Conservation (phyloP, 2,888 invertebrate species). For the Diogma glabrata region DNA sequence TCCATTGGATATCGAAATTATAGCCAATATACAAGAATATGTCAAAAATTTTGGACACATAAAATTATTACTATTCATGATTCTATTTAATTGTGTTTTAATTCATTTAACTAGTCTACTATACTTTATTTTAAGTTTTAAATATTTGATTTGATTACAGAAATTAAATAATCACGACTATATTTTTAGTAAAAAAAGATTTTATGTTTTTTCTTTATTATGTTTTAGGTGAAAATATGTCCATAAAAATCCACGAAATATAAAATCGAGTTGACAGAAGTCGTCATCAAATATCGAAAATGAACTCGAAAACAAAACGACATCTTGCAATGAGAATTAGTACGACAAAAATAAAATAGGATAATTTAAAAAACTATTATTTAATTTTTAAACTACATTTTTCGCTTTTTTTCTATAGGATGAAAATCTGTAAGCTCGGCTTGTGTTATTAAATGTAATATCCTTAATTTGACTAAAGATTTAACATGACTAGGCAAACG, state of each 20-base stretch:
- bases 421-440: slow-evolving; percentile 21
- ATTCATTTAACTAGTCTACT: neutral
- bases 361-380: too few relatives aligned
- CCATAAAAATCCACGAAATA: slow-evolving; percentile 9
- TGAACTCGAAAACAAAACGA: too few relatives aligned
- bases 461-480: slow-evolving; percentile 22
- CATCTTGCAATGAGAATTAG: neutral
- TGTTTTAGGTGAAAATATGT: neutral
- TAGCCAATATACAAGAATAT: slow-evolving; percentile 3
- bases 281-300: slow-evolving; percentile 8
- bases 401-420: neutral
- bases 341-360: neutral
- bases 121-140: too few relatives aligned
- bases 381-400: too few relatives aligned
- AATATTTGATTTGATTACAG: too few relatives aligned
- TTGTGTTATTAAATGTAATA: slow-evolving; percentile 23
- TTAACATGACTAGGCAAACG: slow-evolving; percentile 20
- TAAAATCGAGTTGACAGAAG: slow-evolving; percentile 7
- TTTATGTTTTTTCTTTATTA: neutral
- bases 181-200: neutral
- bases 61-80: neutral
- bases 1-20: slow-evolving; percentile 14
- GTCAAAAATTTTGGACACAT: slow-evolving; percentile 7
- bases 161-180: too few relatives aligned
- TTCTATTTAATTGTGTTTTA: neutral